Evolutionary conservation across 2,888 invertebrate species (phyloP), one percentile per base, ranked within the genome.

Genomic region (Polylopha cassiicola): DNA sequence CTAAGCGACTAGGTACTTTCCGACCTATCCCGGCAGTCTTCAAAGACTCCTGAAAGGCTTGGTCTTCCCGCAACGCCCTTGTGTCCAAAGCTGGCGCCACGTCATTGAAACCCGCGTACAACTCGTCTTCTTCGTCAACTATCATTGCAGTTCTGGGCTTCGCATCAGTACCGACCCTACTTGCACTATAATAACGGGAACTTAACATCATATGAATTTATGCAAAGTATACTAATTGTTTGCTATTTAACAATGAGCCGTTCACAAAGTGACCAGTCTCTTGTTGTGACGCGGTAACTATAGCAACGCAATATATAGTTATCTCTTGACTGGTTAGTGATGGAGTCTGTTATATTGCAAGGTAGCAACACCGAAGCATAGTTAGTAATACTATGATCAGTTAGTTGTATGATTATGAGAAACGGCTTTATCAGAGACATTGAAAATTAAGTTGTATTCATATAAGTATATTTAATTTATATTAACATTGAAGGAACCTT

Each of bases 11-110:
- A 53, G 92, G 91, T 46, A 89, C 86, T 33, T 91, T 91, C 54
- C 91, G 78, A 29, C 92, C 87, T 9, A 91, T 90, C 59, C 93
- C 91, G 48, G 93, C 91, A 1, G 88, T 91, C 51, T 89, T 87
- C n/a, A 94, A 85, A 6, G 93, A 91, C 67, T 93, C 91, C 69
- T 93, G 93, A 58, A 94, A 92, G 15, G 86, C 88, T 50, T 90
- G 88, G 69, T 94, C 94, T 52, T 91, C 89, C 32, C 90, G 87
- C 44, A 94, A 71, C 62, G 91, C 90, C 67, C 92, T 82, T 0
- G 89, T 89, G 55, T 89, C 89, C 44, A 91, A 78, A 1, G 90
- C 88, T 1, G 90, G 88, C 4, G 90, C 87, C 49, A 89, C 89
- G 14, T 91, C 90, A 58, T 91, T 90, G 63, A 90, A 91, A 2